Evolutionary conservation across 2,888 invertebrate species (phyloP).

Genomic region (Junonia oenone): DNA sequence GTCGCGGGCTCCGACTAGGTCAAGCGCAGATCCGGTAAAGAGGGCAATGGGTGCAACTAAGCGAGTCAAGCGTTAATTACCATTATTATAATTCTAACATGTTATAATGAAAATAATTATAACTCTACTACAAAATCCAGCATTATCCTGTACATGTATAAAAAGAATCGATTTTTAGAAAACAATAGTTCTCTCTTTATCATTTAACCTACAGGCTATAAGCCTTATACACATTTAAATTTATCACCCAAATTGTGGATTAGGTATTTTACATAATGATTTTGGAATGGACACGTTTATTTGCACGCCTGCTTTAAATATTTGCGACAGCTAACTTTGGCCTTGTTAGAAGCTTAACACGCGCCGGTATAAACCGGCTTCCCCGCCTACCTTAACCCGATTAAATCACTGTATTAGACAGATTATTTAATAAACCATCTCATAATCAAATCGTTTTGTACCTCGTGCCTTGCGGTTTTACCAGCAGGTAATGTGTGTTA

Average conservation of each 20-base stretch:
- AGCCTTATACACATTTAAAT: neutral
- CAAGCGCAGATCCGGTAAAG: neutral
- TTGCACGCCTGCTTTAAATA: neutral
- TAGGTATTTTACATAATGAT: neutral
- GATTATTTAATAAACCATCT: slow-evolving; percentile 11
- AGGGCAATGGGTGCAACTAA: too few species aligned
- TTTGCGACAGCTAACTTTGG: slow-evolving; percentile 11
- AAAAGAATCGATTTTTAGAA: neutral
- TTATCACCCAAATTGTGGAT: neutral
- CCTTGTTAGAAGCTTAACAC: slow-evolving; percentile 21
- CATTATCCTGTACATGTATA: too few species aligned
- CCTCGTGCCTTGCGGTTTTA: too few species aligned
- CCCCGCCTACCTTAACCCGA: slow-evolving; percentile 24
- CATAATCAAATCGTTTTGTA: too few species aligned
- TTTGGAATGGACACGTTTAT: neutral
- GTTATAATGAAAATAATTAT: too few species aligned
- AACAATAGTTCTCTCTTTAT: neutral
- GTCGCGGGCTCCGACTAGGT: neutral
- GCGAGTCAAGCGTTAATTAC: too few species aligned
- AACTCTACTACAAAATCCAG: too few species aligned
- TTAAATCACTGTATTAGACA: slow-evolving; percentile 16
- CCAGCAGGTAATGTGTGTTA: too few species aligned
- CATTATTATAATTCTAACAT: too few species aligned
- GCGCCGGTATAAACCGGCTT: slow-evolving; percentile 21
- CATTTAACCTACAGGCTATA: neutral